phyloP scores from a whole-genome alignment of 2,797 vertebrate species.

The Fratercula arctica region DNA sequence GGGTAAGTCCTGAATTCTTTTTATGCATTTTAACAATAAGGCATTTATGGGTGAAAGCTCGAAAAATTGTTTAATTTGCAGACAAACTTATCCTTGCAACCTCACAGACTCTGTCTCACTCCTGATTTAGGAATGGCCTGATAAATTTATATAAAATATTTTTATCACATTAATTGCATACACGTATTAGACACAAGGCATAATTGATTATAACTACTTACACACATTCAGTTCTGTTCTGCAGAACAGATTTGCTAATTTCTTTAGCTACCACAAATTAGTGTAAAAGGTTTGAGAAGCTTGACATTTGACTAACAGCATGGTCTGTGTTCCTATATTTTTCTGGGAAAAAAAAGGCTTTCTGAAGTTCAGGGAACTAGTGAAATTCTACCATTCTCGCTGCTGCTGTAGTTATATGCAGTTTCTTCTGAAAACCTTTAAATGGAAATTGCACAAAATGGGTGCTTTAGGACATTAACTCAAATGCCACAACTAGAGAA shows the following conservation, averaged over 20 bases:
- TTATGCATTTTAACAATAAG: neutral
- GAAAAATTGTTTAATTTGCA: neutral
- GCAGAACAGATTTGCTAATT: neutral
- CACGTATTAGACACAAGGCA: neutral
- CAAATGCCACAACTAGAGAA: neutral
- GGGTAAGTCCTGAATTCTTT: neutral
- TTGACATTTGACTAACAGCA: neutral
- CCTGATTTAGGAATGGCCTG: neutral
- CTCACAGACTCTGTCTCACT: neutral
- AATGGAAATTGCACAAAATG: neutral
- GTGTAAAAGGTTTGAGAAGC: neutral
- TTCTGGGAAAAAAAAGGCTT: neutral
- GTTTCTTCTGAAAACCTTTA: neutral
- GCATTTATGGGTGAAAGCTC: neutral
- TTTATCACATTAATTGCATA: neutral
- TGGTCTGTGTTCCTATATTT: rapidly evolving
- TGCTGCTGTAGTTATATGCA: neutral
- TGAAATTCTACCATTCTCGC: neutral
- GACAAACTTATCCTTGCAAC: neutral
- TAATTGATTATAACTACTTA: neutral
- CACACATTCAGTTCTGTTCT: neutral
- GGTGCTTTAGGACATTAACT: neutral
- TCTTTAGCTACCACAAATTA: neutral
- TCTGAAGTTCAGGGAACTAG: neutral
- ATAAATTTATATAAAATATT: neutral